phyloP scores from a whole-genome alignment of 1,140 invertebrate species.

The Palaemon carinicauda region DNA sequence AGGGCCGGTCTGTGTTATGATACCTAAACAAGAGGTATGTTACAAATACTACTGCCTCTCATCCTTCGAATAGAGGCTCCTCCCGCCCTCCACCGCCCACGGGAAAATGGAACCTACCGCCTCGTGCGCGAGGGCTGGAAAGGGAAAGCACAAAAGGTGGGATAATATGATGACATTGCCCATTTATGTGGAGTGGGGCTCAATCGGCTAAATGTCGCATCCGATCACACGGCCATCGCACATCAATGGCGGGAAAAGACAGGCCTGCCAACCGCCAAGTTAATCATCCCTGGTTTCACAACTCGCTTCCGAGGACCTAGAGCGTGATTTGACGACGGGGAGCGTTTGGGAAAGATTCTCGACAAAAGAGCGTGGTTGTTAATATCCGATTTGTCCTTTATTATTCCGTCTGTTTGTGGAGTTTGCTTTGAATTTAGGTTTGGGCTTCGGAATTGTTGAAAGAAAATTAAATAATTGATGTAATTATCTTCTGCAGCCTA shows the following conservation, averaged over 20 bases:
- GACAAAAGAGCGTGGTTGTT: too few species aligned
- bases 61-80: not conserved
- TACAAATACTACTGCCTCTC: constrained; percentile 40
- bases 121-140: not conserved
- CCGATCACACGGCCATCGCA: constrained; percentile 14
- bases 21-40: constrained; percentile 54
- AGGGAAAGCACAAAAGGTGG: not conserved
- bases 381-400: too few species aligned
- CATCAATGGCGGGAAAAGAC: constrained; percentile 26
- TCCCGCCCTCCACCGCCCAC: not conserved
- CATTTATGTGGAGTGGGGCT: not conserved
- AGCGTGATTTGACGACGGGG: not conserved
- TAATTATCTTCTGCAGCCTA: too few species aligned
- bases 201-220: constrained; percentile 44
- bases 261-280: constrained; percentile 30
- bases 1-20: constrained; percentile 44
- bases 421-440: too few species aligned
- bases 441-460: too few species aligned
- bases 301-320: constrained; percentile 17
- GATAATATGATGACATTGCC: not conserved
- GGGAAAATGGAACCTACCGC: not conserved
- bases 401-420: too few species aligned
- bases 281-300: constrained; percentile 25
- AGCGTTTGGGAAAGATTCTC: too few species aligned
- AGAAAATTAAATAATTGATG: too few species aligned